Evolutionary conservation across 2,113 vertebrate species (phyloP).

Genomic region (Microtus pennsylvanicus): DNA sequence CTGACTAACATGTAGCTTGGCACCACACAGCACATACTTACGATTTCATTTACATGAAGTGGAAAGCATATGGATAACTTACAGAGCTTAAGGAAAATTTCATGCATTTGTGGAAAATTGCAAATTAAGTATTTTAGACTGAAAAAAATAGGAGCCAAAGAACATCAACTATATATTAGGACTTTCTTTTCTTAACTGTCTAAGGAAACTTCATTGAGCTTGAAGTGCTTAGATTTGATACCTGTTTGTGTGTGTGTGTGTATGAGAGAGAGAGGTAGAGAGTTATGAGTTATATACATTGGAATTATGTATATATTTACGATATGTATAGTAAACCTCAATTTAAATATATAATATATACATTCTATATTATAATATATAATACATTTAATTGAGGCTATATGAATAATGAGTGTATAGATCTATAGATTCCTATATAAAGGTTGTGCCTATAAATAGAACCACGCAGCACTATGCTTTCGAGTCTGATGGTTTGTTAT

Average conservation of each 20-base stretch:
- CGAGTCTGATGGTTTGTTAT: background rate
- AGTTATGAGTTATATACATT: background rate
- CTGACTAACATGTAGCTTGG: background rate
- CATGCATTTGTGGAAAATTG: background rate
- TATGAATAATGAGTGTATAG: background rate
- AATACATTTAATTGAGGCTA: background rate
- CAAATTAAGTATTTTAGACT: background rate
- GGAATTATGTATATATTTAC: background rate
- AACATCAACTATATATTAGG: background rate
- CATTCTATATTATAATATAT: background rate
- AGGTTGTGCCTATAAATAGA: background rate
- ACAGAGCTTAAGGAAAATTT: background rate
- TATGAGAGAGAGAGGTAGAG: too few relatives aligned
- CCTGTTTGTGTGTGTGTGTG: background rate
- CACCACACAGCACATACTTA: background rate
- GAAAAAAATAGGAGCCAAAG: background rate
- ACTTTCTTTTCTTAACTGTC: background rate
- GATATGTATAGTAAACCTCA: background rate
- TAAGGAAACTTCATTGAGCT: background rate
- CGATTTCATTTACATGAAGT: background rate
- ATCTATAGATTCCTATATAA: background rate
- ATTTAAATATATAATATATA: background rate
- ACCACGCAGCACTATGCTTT: background rate
- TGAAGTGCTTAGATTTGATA: slow-evolving; percentile 7
- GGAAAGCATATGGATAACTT: background rate